These are phyloP conservation scores for Oreamnos americanus DNA, from an alignment of 2,113 vertebrate species.

Conservation along the genomic window DNA sequence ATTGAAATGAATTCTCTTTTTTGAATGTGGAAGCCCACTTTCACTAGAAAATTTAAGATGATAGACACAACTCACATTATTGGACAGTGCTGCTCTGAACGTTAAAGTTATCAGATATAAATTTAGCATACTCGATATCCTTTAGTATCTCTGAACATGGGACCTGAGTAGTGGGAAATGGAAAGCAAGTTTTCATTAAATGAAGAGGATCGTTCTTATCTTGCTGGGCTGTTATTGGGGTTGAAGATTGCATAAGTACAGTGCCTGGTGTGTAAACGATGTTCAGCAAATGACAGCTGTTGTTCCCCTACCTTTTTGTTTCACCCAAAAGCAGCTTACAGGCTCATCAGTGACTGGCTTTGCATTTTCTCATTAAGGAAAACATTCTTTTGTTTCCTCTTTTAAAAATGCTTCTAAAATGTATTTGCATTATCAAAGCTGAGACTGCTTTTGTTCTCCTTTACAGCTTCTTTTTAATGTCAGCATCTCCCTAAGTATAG, in stretches of 20 bases:
- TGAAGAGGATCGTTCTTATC: background rate
- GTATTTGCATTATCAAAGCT: background rate
- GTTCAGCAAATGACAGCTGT: background rate
- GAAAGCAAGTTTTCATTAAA: background rate
- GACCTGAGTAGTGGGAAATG: background rate
- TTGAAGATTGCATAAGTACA: background rate
- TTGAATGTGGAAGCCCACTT: background rate
- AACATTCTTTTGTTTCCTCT: slow-evolving; percentile 14
- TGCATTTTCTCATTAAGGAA: slow-evolving; percentile 34
- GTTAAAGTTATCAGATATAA: background rate
- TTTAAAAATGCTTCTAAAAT: slow-evolving; percentile 11
- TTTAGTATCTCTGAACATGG: background rate
- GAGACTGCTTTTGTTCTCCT: slow-evolving; percentile 24
- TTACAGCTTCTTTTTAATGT: slow-evolving; percentile 33
- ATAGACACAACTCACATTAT: background rate
- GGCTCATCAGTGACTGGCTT: background rate
- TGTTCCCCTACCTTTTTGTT: background rate
- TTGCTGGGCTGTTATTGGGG: background rate
- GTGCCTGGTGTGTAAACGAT: background rate
- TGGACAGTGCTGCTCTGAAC: background rate
- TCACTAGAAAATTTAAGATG: background rate
- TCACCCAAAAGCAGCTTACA: background rate
- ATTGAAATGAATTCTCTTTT: background rate
- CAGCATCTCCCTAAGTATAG: background rate
- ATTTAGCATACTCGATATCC: background rate